A percentile compares a stretch with the other conserved stretches of the same genome.
These are phyloP conservation scores for Leptosomus discolor DNA, from an alignment of 2,113 vertebrate genomes.

Conservation along the genomic window DNA sequence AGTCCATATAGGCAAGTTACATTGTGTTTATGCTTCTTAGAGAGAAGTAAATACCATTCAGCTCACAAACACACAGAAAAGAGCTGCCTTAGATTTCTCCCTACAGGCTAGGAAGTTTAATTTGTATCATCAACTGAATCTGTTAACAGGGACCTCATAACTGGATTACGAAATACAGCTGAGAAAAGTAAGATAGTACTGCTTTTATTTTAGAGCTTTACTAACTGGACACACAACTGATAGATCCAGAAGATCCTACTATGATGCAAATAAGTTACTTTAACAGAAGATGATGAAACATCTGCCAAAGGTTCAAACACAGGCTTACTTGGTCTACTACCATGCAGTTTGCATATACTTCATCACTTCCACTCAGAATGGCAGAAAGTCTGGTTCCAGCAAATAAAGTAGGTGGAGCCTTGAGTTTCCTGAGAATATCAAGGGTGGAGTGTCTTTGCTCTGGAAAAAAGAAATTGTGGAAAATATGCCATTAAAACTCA, in stretches of 20 bases:
- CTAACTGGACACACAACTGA: not conserved
- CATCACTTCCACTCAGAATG: slow-evolving; percentile 72
- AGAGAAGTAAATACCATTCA: not conserved
- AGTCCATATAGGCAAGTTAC: not conserved
- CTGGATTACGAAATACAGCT: not conserved
- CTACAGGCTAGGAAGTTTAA: not conserved
- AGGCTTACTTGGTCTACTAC: slow-evolving; percentile 81
- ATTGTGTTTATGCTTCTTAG: not conserved
- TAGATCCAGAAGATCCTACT: not conserved
- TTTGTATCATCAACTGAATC: not conserved
- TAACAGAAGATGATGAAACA: not conserved
- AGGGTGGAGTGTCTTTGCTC: slow-evolving; percentile 71
- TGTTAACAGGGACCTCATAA: not conserved
- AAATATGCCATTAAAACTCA: not conserved
- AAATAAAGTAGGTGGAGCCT: slow-evolving; percentile 57
- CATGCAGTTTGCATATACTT: slow-evolving; percentile 85
- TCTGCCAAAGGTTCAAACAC: not conserved
- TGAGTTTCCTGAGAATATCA: slow-evolving; percentile 67
- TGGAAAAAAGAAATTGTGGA: slow-evolving; percentile 39
- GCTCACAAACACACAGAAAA: not conserved
- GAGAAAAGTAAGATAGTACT: not conserved
- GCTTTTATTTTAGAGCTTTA: not conserved
- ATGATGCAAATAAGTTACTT: not conserved
- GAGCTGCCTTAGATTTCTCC: not conserved
- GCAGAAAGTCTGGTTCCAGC: slow-evolving; percentile 64